Conservation (phyloP, 2,113 vertebrate genomes). For the Dicaeum eximium region DNA sequence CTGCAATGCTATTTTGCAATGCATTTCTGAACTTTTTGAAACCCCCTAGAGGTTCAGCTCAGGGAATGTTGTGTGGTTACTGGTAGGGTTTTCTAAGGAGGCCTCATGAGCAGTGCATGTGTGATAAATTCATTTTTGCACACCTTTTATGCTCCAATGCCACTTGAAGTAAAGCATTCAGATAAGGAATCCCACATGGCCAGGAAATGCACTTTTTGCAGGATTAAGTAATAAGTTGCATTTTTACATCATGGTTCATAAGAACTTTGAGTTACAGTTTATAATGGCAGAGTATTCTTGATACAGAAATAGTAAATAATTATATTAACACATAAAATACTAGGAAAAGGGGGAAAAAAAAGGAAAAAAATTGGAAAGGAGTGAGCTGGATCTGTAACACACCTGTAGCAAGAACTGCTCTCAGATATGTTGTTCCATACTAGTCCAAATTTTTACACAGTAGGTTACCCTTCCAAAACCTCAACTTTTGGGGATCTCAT, state of each 20-base stretch:
- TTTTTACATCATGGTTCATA: neutral
- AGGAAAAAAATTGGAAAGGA: neutral
- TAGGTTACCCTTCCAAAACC: neutral
- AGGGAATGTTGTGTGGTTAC: neutral
- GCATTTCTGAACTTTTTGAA: neutral
- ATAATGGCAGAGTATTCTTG: neutral
- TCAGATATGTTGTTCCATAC: neutral
- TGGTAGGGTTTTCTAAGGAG: neutral
- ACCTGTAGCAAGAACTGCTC: neutral
- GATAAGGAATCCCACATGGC: neutral
- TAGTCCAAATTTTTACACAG: neutral
- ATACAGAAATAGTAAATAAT: neutral
- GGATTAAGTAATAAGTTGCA: neutral
- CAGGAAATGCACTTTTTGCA: neutral
- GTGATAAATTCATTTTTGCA: neutral
- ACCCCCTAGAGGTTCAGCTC: neutral
- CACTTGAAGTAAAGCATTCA: rapidly evolving
- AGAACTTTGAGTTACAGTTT: neutral
- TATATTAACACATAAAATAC: neutral
- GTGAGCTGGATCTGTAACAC: neutral
- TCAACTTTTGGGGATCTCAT: neutral
- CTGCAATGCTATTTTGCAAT: neutral
- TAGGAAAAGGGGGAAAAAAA: neutral
- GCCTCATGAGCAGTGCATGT: neutral
- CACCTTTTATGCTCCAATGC: rapidly evolving